Evolutionary conservation across 2,888 invertebrate species (phyloP), one percentile per base, ranked within the genome.

Genomic region (Aricia artaxerxes): DNA sequence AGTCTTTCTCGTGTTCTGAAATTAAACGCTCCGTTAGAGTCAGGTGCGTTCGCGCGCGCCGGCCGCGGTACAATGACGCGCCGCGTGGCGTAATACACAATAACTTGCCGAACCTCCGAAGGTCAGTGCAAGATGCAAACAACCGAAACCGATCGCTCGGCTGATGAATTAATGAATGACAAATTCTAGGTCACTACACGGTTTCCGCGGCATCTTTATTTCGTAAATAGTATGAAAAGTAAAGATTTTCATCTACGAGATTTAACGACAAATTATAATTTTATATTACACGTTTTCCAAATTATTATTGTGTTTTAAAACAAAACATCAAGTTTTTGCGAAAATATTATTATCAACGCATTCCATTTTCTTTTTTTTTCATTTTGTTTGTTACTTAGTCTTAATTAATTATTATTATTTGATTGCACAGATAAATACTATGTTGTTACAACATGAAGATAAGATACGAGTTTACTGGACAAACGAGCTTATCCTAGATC

Each of bases 1-100:
- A 94, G 91, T 98, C 98, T 90, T 97, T 97, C 84, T 92, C 90
- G 88, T 88, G 93, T 81, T 94, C 94, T 97, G 96, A 84, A 97
- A 97, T 81, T 95, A 35, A 5, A 69, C 35, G 35, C 13, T 38
- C 38, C 3, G 69, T 69, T 69, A 69, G 4, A 16, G 79, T 80
- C 81, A 80, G 85, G 86, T 86, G 87, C 90, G 91, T 83, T 89
- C 91, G 91, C 91, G 83, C 91, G 90, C 88, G 86, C 87, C 84
- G 87, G 83, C 85, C 64, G 81, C 86, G 83, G 83, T 83, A 82
- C 86, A 93, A 89, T 93, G 93, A 84, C 84, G 86, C 85, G 82
- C 82, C 85, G 84, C 82, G 82, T 92, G 91, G 88, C 92, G 93
- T 92, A 93, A 93, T 87, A 90, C 91, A 92, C 90, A 93, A 93